A percentile compares a stretch with the other conserved stretches of the same genome.
Evolutionary conservation across 2,797 vertebrate species (phyloP).

Genomic region (Molossus alvarezi): DNA sequence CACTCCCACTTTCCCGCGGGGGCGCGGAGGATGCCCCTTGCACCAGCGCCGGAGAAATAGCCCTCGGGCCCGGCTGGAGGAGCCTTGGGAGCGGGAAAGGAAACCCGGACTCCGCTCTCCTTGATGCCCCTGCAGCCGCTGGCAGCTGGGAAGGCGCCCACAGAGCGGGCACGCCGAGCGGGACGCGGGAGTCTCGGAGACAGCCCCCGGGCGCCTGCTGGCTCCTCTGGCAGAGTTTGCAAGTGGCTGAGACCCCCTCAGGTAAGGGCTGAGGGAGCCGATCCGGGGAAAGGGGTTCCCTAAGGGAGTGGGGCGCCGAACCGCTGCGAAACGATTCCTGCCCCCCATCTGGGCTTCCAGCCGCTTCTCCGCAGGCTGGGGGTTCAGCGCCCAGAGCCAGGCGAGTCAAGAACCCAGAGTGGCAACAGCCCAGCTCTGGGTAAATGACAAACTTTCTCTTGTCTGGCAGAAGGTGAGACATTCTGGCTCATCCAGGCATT

Average conservation of each 20-base stretch:
- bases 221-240: constrained; percentile 4
- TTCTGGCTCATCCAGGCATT: not conserved
- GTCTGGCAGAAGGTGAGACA: not conserved
- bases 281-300: not conserved
- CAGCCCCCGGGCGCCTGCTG: not conserved
- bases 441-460: constrained; percentile 82
- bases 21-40: constrained; percentile 38
- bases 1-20: constrained; percentile 60
- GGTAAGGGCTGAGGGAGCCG: constrained; percentile 72
- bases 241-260: constrained; percentile 51
- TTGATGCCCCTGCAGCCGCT: constrained; percentile 37
- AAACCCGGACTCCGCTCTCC: not conserved
- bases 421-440: constrained; percentile 13
- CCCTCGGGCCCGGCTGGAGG: not conserved
- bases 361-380: not conserved
- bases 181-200: constrained; percentile 18
- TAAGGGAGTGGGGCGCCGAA: not conserved
- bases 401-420: not conserved
- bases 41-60: not conserved
- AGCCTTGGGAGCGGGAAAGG: not conserved
- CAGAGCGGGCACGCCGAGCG: not conserved
- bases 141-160: constrained; percentile 50
- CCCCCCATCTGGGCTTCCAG: constrained; percentile 29
- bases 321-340: not conserved
- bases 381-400: not conserved